Evolutionary conservation across 2,888 invertebrate genomes (phyloP), one percentile per base, ranked within the genome.

Genomic region (Chaetogeoica ovagalla): DNA sequence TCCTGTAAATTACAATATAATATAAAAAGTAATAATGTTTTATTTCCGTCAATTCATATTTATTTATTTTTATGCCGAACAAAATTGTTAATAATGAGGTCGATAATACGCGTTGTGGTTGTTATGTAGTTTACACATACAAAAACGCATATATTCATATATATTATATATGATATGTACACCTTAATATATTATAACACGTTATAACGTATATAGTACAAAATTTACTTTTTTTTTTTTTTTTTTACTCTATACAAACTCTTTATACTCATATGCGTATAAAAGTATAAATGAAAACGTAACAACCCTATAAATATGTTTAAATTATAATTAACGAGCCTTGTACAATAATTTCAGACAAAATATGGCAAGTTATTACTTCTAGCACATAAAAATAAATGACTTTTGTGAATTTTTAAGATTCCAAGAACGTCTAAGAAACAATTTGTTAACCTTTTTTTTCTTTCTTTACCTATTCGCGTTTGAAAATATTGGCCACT

Each of bases 321-420:
- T 68, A 68, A 48, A 68, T 68, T 68, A 68, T 15, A 68, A 68
- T 52, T 23, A 48, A 21, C n/a, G 7, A 8, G n/a, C n/a, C 7
- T 21, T 23, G 43, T 6, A 60, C 39, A 23, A 72, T 60, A 72
- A 72, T 48, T 72, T 72, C 23, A 17, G n/a, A 30, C n/a, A n/a
- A 62, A 62, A 72, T 72, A 62, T 62, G 48, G 62, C 30, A 52
- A 48, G n/a, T 48, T n/a, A 60, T 62, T 72, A 72, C 60, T n/a
- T 48, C 62, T n/a, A 5, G 48, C 60, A 8, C 62, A 15, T 72
- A 62, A 62, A 72, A 62, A 72, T 52, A 72, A 62, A 72, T 62
- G 15, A 72, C 23, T 60, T 72, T 30, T n/a, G 0, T 23, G 8
- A 48, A 39, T 60, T 59, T 60, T 19, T 62, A 37, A 21, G 48